Conservation (phyloP, 2,888 invertebrate genomes). For the Lordiphosa andalusiaca region DNA sequence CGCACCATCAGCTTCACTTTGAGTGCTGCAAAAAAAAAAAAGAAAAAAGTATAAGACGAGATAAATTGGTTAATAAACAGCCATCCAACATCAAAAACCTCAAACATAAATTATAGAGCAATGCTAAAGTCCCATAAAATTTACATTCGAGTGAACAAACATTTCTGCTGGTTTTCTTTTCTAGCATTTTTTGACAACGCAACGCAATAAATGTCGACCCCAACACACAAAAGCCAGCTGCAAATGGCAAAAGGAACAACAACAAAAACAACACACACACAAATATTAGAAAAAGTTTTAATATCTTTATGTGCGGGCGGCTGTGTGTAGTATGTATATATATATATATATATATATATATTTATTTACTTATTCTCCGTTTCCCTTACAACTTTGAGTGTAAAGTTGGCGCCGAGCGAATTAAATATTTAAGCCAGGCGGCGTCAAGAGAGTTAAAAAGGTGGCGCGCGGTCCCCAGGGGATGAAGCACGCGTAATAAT, state of each 20-base stretch:
- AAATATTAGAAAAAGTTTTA: constrained; percentile 54
- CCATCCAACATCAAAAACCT: constrained; percentile 27
- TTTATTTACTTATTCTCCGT: constrained; percentile 26
- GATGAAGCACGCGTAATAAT: constrained; percentile 66
- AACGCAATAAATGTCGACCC: constrained; percentile 66
- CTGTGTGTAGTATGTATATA: too few relatives aligned
- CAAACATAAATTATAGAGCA: constrained; percentile 51
- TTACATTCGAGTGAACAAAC: constrained; percentile 33
- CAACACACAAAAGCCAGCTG: constrained; percentile 53
- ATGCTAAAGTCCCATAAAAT: constrained; percentile 48
- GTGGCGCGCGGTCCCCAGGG: constrained; percentile 36
- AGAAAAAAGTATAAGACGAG: too few relatives aligned
- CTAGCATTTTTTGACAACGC: constrained; percentile 51
- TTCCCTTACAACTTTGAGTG: constrained; percentile 28
- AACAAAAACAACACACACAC: constrained; percentile 21
- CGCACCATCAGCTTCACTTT: constrained; percentile 98
- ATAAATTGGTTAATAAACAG: constrained; percentile 14
- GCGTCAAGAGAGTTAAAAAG: constrained; percentile 6
- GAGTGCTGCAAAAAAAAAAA: constrained; percentile 89
- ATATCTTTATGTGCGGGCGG: constrained; percentile 66
- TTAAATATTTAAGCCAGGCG: constrained; percentile 62
- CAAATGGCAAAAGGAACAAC: constrained; percentile 46
- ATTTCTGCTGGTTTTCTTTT: constrained; percentile 37
- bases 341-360: constrained; percentile 3
- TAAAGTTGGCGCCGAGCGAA: constrained; percentile 50